Conservation (phyloP, 2,888 invertebrate species). For the Synanthedon vespiformis region DNA sequence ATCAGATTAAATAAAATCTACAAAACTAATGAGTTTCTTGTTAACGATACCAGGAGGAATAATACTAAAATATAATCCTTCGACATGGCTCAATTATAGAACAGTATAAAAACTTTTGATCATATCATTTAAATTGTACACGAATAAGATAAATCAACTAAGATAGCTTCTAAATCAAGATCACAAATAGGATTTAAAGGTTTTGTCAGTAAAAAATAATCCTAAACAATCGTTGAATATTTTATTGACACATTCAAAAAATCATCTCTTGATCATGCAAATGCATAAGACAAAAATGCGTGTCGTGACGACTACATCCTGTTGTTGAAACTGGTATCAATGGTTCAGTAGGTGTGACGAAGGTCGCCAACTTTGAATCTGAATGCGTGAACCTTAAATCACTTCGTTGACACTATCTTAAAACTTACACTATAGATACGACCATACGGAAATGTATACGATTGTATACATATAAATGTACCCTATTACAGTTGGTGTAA, state of each 20-base stretch:
- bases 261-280: constrained; percentile 17
- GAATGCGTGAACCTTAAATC: constrained; percentile 20
- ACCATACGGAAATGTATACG: background rate
- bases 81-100: constrained; percentile 13
- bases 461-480: background rate
- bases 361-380: constrained; percentile 40
- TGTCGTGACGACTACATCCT: constrained; percentile 45
- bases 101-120: constrained; percentile 10
- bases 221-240: background rate
- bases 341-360: constrained; percentile 49
- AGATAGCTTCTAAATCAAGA: background rate
- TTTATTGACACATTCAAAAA: constrained; percentile 3
- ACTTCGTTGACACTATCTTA: constrained; percentile 10
- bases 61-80: constrained; percentile 7
- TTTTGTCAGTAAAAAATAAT: background rate
- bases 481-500: background rate
- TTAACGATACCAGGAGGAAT: constrained; percentile 5
- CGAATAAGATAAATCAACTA: constrained; percentile 5
- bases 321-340: constrained; percentile 28
- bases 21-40: constrained; percentile 17
- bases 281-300: constrained; percentile 32
- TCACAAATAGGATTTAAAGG: constrained; percentile 1
- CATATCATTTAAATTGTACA: constrained; percentile 11
- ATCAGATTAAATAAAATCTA: constrained; percentile 15
- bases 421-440: background rate